Conservation (phyloP, 2,797 vertebrate species). For the Otus scops region DNA sequence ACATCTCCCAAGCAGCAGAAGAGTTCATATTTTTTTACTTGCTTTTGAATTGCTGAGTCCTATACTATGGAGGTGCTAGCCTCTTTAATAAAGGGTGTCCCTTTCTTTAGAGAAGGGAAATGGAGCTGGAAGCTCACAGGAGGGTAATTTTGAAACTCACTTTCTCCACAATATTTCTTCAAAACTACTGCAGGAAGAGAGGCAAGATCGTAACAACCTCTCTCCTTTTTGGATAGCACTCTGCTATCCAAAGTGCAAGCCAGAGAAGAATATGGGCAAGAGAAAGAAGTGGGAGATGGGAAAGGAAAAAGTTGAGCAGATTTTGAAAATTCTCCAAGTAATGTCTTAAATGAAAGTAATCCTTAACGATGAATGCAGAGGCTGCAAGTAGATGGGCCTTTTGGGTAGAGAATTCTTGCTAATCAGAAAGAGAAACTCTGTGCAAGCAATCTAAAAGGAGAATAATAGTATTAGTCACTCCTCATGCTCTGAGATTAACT, state of each 20-base stretch:
- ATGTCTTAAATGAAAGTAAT: background rate
- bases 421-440: constrained; percentile 4
- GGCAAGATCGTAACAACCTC: background rate
- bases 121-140: background rate
- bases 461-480: constrained; percentile 24
- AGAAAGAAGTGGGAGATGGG: background rate
- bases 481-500: constrained; percentile 33
- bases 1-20: background rate
- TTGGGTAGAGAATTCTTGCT: background rate
- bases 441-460: background rate
- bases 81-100: background rate
- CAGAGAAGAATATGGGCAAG: background rate
- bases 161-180: background rate
- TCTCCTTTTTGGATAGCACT: background rate
- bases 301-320: background rate
- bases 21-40: background rate
- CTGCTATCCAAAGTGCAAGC: background rate
- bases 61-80: background rate
- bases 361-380: background rate
- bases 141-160: background rate
- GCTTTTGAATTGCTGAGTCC: background rate
- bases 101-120: background rate
- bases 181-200: background rate
- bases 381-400: background rate
- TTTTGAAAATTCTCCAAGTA: constrained; percentile 1